phyloP scores from a whole-genome alignment of 2,113 vertebrate genomes.

The Urocynchramus pylzowi region DNA sequence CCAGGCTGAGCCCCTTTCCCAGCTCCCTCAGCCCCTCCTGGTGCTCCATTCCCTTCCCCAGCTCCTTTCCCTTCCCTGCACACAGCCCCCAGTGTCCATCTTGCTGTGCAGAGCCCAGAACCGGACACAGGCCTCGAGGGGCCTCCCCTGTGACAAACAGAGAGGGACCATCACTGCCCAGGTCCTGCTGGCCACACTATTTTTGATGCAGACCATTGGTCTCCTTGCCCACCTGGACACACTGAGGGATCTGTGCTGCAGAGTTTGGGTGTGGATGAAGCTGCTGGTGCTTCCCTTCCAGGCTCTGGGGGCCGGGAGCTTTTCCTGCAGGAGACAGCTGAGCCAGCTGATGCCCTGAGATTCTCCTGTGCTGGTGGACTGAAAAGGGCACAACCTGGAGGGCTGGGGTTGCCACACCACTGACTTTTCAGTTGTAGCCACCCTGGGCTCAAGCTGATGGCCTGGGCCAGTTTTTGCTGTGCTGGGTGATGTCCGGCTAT shows the following conservation, averaged over 20 bases:
- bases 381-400: not conserved
- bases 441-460: not conserved
- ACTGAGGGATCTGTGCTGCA: not conserved
- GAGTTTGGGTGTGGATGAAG: not conserved
- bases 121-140: not conserved
- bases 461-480: not conserved
- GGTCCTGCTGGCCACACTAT: not conserved
- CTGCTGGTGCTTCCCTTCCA: not conserved
- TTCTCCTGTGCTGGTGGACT: not conserved
- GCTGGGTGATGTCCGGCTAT: not conserved
- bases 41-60: not conserved
- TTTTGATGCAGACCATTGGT: not conserved
- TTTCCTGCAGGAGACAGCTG: not conserved
- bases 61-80: rapidly evolving
- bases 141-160: not conserved
- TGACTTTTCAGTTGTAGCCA: not conserved
- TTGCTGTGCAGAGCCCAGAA: not conserved
- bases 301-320: not conserved
- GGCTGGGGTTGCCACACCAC: not conserved
- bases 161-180: not conserved
- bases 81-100: not conserved
- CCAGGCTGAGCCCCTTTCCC: not conserved
- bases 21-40: not conserved
- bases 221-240: not conserved
- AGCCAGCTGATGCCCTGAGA: not conserved